Conservation (phyloP, 2,888 invertebrate genomes). For the Campoplex nolae region DNA sequence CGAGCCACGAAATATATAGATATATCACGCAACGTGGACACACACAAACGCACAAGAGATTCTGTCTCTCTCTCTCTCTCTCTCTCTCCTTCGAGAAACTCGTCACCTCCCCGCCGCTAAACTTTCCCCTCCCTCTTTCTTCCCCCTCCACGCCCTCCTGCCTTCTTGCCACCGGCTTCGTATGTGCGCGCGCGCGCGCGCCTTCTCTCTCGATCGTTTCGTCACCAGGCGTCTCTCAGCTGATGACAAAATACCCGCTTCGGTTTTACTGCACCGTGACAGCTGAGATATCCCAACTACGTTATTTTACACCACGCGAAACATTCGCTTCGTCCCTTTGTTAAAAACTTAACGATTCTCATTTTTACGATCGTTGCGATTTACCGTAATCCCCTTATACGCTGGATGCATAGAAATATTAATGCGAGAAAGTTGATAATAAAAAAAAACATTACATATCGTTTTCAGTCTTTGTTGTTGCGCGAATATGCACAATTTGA, state of each 20-base stretch:
- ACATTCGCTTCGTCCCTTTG: constrained; percentile 3
- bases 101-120: not conserved
- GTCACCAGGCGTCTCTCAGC: constrained; percentile 67
- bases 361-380: constrained; percentile 1
- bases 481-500: not conserved
- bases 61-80: not conserved
- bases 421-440: not conserved
- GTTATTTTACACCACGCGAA: constrained; percentile 9
- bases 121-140: not conserved
- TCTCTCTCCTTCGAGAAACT: constrained; percentile 10
- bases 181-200: constrained; percentile 44
- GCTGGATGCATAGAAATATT: not conserved
- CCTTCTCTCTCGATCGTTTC: constrained; percentile 58
- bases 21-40: not conserved
- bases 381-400: not conserved
- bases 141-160: not conserved
- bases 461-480: not conserved
- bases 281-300: constrained; percentile 59
- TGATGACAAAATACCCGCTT: constrained; percentile 68
- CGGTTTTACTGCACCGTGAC: constrained; percentile 50
- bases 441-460: not conserved
- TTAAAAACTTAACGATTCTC: constrained; percentile 30
- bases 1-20: constrained; percentile 41
- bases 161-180: constrained; percentile 38
- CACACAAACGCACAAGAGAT: constrained; percentile 8